phyloP scores from a whole-genome alignment of 2,797 vertebrate genomes.

The Amblyopsis hoosieri region DNA sequence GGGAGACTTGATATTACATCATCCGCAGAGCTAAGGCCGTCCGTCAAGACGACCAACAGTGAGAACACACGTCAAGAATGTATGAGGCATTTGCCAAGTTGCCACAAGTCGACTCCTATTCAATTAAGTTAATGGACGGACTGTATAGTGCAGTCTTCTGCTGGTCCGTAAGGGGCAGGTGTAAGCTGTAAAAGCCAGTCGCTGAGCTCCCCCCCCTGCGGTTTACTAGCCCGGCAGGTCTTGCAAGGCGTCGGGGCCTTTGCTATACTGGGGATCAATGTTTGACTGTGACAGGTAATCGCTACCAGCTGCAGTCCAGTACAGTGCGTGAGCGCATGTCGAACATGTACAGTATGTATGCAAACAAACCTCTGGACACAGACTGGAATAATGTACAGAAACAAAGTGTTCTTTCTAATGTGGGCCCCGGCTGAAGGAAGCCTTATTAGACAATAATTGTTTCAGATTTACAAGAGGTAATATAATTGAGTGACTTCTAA shows the following conservation, averaged over 20 bases:
- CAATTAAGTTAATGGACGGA: slow-evolving; percentile 31
- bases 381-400: slow-evolving; percentile 26
- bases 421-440: slow-evolving; percentile 28
- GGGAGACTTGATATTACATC: slow-evolving; percentile 20
- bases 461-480: slow-evolving; percentile 49
- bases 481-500: slow-evolving; percentile 46
- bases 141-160: slow-evolving; percentile 32
- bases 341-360: neutral
- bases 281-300: slow-evolving; percentile 40
- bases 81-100: neutral
- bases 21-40: slow-evolving; percentile 19
- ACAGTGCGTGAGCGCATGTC: slow-evolving; percentile 10
- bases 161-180: slow-evolving; percentile 56
- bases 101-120: slow-evolving; percentile 28
- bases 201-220: slow-evolving; percentile 37
- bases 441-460: slow-evolving; percentile 42
- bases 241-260: slow-evolving; percentile 23
- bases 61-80: slow-evolving; percentile 47
- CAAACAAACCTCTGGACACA: slow-evolving; percentile 13
- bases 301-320: slow-evolving; percentile 58
- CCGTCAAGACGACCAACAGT: slow-evolving; percentile 18
- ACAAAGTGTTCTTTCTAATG: slow-evolving; percentile 52
- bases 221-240: slow-evolving; percentile 49
- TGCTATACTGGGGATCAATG: slow-evolving; percentile 36
- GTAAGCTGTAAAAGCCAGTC: slow-evolving; percentile 49